phyloP scores from a whole-genome alignment of 2,797 vertebrate genomes.

The Lemur catta region DNA sequence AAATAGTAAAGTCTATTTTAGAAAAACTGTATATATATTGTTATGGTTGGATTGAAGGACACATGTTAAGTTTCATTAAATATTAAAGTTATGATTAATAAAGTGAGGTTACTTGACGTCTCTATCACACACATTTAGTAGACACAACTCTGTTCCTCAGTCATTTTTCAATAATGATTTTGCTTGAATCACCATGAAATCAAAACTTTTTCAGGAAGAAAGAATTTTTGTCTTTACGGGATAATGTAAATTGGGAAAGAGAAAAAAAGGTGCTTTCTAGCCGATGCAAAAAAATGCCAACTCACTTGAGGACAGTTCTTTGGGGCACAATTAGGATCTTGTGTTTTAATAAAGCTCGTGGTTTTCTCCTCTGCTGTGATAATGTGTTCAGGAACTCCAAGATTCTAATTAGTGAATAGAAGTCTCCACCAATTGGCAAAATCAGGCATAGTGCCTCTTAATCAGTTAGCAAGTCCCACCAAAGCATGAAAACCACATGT shows the following conservation, averaged over 20 bases:
- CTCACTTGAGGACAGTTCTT: not conserved
- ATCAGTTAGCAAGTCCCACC: not conserved
- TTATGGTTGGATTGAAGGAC: not conserved
- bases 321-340: not conserved
- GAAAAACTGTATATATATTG: not conserved
- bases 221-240: not conserved
- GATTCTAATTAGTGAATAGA: conserved; percentile 32
- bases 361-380: not conserved
- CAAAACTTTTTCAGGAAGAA: not conserved
- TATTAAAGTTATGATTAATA: not conserved
- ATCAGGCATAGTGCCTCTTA: not conserved
- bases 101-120: not conserved
- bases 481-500: not conserved
- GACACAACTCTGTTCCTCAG: not conserved
- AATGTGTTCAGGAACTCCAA: not conserved
- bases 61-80: not conserved
- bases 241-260: not conserved
- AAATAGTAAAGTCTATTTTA: not conserved
- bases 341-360: too few relatives aligned
- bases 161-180: not conserved
- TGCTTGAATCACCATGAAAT: not conserved
- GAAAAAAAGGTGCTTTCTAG: not conserved
- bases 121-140: not conserved
- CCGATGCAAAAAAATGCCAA: not conserved
- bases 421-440: conserved; percentile 16